Base-by-base conservation (phyloP, 1,140 invertebrate species). In the Saccostrea echinata region DNA sequence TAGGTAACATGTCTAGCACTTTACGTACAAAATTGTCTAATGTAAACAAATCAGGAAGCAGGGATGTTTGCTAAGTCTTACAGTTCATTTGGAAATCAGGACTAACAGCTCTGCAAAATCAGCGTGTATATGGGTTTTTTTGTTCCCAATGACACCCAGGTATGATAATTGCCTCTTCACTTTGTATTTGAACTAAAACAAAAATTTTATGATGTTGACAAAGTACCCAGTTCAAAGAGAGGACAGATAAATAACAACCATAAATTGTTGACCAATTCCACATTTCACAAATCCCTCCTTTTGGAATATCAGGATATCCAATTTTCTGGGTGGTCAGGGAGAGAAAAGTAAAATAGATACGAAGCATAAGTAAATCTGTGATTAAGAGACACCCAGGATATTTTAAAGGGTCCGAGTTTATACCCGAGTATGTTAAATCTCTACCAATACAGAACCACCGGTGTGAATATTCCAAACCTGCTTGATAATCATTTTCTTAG, bases 101-200 rank as follows among this genome's bases (percentile, higher is more conserved):
- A 16, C 68, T 30, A 27, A 76, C 16, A 3, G 33, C 68, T 16
- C 4, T 18, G n/a, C 43, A 43, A 9, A 9, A 61, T 21, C 6
- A 21, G 18, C 21, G 55, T 61, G 0, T 61, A 18, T n/a, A 18
- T 6, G 8, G n/a, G 18, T 16, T 61, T 61, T 55, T 61, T 61
- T n/a, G 16, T 61, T 30, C 27, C 16, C 16, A 76, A 13, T 76
- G 68, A 16, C 16, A 27, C 27, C 24, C 27, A 30, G 68, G 68
- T 27, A 76, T 76, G 27, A 76, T 76, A 76, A 76, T 30, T 76
- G 68, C 68, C 68, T 30, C 68, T 76, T 30, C 68, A 76, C 12
- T 76, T 76, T 76, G 68, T 33, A 76, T 76, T 76, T 76, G 68
- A 76, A 76, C 68, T 76, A 76, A 76, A 76, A 76, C 68, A 76